Evolutionary conservation across 2,797 vertebrate genomes (phyloP), one percentile per base, ranked within the genome.

Genomic region (Rhabdomys pumilio): DNA sequence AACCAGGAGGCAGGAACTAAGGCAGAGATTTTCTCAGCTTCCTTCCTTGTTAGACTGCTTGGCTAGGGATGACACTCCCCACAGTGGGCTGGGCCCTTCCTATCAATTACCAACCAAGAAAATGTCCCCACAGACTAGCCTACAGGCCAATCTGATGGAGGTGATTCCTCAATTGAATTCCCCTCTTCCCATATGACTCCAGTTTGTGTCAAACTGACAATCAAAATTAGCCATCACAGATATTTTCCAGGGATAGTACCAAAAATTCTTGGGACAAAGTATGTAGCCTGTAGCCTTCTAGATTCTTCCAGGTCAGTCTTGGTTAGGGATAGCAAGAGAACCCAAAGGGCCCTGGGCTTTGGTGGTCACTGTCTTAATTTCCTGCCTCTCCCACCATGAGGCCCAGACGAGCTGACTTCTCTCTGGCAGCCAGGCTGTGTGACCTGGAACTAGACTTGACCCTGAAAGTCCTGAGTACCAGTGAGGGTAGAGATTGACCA

Each of bases 401-500:
- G 8, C 79, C 55, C 73, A 38, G 31, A 5, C 65, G 22, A 31
- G 44, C 50, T 11, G 9, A 24, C 50, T 6, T 53, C 76, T 80
- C 4, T 83, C 6, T 15, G 4, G 63, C 26, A 41, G n/a, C 12
- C 11, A 13, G 24, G n/a, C 9, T 75, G 14, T 0, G 14, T 59
- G 29, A 10, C 67, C 73, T 17, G 19, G 93, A 14, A 0, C 0
- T 1, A 26, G 20, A 69, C 80, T 59, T 10, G 15, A 38, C 29
- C 13, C 47, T 9, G 29, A 22, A 61, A 20, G 12, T 15, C 82
- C 19, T 44, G 13, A 31, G 38, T 65, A 55, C 2, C 41, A 5
- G 13, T 0, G 24, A 5, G 72, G 59, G 26, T 10, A 20, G 3
- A 59, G 31, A 47, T 9, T 38, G 26, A 47, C 20, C 0, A 0